phyloP scores from a whole-genome alignment of 2,888 invertebrate species.

The Ectemnius cavifrons region DNA sequence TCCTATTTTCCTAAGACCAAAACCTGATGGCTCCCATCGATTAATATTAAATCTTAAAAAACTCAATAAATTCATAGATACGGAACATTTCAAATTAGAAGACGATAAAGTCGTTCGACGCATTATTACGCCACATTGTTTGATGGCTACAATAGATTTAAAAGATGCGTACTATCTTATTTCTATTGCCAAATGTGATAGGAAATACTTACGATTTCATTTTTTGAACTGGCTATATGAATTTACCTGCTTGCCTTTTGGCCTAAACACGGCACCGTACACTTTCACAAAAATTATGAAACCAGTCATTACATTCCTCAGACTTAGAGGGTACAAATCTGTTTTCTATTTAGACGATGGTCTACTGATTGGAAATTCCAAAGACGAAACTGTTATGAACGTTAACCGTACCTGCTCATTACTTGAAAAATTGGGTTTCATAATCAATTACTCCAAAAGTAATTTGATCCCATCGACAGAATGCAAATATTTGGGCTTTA shows the following conservation, averaged over 20 bases:
- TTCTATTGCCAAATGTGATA: constrained; percentile 26
- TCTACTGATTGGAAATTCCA: neutral
- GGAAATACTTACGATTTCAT: constrained; percentile 50
- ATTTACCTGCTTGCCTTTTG: constrained; percentile 50
- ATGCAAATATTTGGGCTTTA: constrained; percentile 7
- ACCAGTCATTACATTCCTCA: constrained; percentile 18
- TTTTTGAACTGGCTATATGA: constrained; percentile 39
- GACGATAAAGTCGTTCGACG: too few relatives aligned
- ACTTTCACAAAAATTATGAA: constrained; percentile 51
- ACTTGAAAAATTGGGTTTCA: constrained; percentile 11
- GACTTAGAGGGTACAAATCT: neutral
- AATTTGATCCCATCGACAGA: neutral
- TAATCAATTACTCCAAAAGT: constrained; percentile 10
- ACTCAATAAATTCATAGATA: too few relatives aligned
- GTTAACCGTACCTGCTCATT: neutral
- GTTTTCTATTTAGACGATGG: constrained; percentile 4
- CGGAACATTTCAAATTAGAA: too few relatives aligned
- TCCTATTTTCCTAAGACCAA: too few relatives aligned
- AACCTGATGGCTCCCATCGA: too few relatives aligned
- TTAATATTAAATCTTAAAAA: too few relatives aligned
- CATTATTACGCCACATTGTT: neutral
- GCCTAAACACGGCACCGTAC: constrained; percentile 35
- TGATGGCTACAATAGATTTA: constrained; percentile 27
- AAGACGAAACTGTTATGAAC: neutral
- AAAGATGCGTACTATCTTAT: constrained; percentile 25